These are phyloP conservation scores for Chionomys nivalis DNA, from an alignment of 2,113 vertebrate genomes.

Conservation along the genomic window DNA sequence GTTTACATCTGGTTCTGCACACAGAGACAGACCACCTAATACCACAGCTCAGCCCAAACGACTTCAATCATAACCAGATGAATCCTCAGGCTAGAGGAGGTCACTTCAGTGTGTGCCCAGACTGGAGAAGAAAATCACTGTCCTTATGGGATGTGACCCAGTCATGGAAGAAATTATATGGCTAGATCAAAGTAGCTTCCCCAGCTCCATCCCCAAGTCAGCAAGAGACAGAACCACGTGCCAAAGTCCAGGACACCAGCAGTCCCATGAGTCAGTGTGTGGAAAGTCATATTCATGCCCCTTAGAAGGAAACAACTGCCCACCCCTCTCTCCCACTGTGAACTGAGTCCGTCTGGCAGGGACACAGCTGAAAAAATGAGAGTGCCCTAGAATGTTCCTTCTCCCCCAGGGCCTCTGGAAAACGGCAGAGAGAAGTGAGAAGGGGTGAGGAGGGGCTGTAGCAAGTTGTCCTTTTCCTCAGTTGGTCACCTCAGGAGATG, in stretches of 20 bases:
- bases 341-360: conserved; percentile 34
- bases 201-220: background rate
- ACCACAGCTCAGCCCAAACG: background rate
- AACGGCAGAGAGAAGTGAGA: background rate
- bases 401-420: background rate
- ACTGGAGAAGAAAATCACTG: background rate
- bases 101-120: background rate
- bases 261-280: conserved; percentile 33
- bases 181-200: conserved; percentile 36
- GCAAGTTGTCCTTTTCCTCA: background rate
- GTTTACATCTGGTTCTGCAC: background rate
- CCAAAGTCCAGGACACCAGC: background rate
- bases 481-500: background rate
- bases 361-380: background rate
- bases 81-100: conserved; percentile 26
- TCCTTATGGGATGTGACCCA: background rate
- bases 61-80: conserved; percentile 34
- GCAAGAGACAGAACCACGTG: conserved; percentile 1
- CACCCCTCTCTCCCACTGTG: conserved; percentile 27
- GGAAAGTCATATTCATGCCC: conserved; percentile 55
- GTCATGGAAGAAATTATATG: background rate
- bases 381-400: background rate
- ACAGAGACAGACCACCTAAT: background rate
- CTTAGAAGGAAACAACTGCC: conserved; percentile 40
- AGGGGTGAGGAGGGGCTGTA: background rate